phyloP scores from a whole-genome alignment of 1,140 invertebrate species.

The Plutomurus gul region DNA sequence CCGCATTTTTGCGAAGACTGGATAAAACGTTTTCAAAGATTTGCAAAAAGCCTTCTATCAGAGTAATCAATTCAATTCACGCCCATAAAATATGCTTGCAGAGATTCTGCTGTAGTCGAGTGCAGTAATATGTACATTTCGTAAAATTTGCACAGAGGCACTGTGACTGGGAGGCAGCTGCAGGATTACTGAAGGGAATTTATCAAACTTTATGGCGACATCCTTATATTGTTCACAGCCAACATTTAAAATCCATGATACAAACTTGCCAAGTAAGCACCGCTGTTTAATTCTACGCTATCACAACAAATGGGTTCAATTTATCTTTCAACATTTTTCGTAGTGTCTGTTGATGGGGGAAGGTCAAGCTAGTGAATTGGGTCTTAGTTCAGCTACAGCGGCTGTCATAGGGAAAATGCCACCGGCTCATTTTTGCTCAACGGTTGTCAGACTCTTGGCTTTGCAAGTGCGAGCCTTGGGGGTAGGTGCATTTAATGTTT shows the following conservation, averaged over 20 bases:
- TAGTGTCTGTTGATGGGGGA: conserved; percentile 77
- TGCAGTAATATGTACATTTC: too few species aligned
- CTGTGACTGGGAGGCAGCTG: conserved; percentile 94
- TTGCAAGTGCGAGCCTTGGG: conserved; percentile 90
- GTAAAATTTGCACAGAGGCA: conserved; percentile 68
- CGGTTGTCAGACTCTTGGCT: conserved; percentile 88
- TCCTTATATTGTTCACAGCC: conserved; percentile 95
- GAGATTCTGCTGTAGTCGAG: too few species aligned
- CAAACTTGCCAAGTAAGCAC: conserved; percentile 74
- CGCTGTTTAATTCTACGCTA: conserved; percentile 42
- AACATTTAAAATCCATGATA: conserved; percentile 88
- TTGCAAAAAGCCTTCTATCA: conserved; percentile 89
- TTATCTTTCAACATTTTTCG: conserved; percentile 7
- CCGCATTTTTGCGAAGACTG: conserved; percentile 85
- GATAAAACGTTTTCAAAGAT: conserved; percentile 98
- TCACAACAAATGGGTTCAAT: neutral
- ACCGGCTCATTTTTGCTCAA: conserved; percentile 92
- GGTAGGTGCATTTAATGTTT: conserved; percentile 61
- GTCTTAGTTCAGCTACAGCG: conserved; percentile 68
- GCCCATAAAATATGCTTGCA: too few species aligned
- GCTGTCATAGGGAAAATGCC: conserved; percentile 84
- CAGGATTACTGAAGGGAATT: conserved; percentile 88
- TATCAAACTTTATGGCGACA: conserved; percentile 90
- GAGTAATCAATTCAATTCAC: conserved; percentile 63
- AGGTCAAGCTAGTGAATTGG: conserved; percentile 65